These are phyloP conservation scores for Bolborhynchus lineola DNA, from an alignment of 2,113 vertebrate genomes.

Conservation along the genomic window DNA sequence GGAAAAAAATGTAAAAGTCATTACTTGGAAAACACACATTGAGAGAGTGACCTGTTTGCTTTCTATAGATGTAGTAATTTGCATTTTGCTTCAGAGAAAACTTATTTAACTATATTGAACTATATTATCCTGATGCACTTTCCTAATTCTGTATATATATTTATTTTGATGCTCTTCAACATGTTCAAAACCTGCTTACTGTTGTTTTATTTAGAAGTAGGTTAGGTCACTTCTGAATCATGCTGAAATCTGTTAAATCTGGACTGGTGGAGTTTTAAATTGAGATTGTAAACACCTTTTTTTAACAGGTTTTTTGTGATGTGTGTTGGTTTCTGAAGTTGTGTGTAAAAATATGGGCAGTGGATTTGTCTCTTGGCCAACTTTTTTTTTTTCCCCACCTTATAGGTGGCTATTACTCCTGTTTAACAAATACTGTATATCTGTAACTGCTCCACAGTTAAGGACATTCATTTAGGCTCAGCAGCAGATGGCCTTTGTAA, in stretches of 20 bases:
- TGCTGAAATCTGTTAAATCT: neutral
- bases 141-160: neutral
- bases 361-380: neutral
- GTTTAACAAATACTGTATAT: neutral
- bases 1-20: neutral
- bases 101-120: neutral
- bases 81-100: neutral
- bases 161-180: neutral
- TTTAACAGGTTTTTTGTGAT: neutral
- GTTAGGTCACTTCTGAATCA: neutral
- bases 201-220: neutral
- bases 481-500: conserved; percentile 12
- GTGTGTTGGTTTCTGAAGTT: neutral
- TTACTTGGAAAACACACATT: neutral
- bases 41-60: neutral
- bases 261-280: neutral
- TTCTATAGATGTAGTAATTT: neutral
- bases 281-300: neutral
- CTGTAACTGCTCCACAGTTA: neutral
- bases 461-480: neutral
- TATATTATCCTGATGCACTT: neutral
- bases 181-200: neutral
- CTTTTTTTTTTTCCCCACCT: neutral
- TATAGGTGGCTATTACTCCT: neutral
- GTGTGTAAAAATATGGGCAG: neutral